Conservation (phyloP, 2,797 vertebrate genomes). For the Zalophus californianus region DNA sequence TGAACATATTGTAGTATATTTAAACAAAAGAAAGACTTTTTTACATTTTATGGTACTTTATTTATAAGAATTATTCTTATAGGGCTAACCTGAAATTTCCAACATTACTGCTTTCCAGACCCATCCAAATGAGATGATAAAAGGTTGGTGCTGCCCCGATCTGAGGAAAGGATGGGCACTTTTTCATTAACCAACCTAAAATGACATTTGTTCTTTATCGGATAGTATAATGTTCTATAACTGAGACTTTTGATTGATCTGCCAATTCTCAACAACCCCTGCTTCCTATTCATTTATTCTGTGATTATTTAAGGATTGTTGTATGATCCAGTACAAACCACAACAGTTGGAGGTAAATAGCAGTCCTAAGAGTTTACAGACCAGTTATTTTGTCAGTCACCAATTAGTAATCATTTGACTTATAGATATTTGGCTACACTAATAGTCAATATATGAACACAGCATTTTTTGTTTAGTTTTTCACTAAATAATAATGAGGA, state of each 20-base stretch:
- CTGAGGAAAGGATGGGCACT: background rate
- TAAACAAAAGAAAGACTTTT: background rate
- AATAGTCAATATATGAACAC: background rate
- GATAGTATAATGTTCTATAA: background rate
- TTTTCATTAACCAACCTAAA: background rate
- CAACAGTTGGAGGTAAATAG: background rate
- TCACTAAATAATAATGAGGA: slow-evolving; percentile 14
- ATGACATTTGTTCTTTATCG: background rate
- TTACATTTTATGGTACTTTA: background rate
- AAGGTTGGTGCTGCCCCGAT: background rate
- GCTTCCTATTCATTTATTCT: background rate
- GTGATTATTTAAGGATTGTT: background rate
- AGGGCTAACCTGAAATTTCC: background rate
- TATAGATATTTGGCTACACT: background rate
- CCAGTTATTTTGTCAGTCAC: slow-evolving; percentile 26
- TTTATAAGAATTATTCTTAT: background rate
- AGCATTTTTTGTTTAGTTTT: background rate
- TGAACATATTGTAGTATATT: background rate
- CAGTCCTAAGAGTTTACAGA: background rate
- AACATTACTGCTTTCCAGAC: background rate
- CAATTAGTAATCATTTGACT: background rate
- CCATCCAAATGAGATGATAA: background rate
- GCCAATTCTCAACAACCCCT: background rate
- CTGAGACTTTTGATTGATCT: background rate
- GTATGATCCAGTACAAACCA: background rate